Evolutionary conservation across 1,140 invertebrate species (phyloP), one percentile per base, ranked within the genome.

Genomic region (Temnothorax longispinosus): DNA sequence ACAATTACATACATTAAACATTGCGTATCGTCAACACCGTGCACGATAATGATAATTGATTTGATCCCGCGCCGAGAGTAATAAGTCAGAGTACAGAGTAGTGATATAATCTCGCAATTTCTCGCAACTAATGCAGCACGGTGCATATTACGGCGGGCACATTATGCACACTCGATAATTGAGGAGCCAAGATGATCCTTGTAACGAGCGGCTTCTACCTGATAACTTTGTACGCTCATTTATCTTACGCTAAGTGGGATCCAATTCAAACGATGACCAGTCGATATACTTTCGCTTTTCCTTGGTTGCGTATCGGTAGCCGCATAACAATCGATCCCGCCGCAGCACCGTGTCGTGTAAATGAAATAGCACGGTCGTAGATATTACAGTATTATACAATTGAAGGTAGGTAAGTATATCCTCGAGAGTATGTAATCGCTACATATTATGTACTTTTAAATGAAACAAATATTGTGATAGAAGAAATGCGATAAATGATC

Each of bases 281-380:
- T 7, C 52, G 35, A 56, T 74, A 56, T 74, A 74, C 75, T 78
- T 88, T 56, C 56, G 74, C 74, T 41, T 69, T 77, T 89, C 50
- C 18, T 72, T 11, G 47, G 6, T 41, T 56, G 47, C 60, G 27
- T 13, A 35, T 41, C 21, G 8, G 11, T 62, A 76, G 75, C 62
- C 64, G 88, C 76, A 64, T 90, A 82, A 74, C 62, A 82, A 90
- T 90, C 85, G 88, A 90, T 90, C 74, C 27, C 54, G 54, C 71
- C 64, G 71, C 54, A 21, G 54, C 35, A 52, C 54, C 35, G 27
- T 35, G 11, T n/a, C 67, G 13, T 32, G 71, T 60, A 64, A 67
- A 87, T 15, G 32, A 11, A 44, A 44, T 15, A 15, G 2, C 11
- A 5, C 2, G 7, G 18, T 2, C 11, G 13, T 10, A 32, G 38